A percentile compares a stretch with the other conserved stretches of the same genome.
phyloP scores from a whole-genome alignment of 2,797 vertebrate genomes.

The Microcaecilia unicolor region DNA sequence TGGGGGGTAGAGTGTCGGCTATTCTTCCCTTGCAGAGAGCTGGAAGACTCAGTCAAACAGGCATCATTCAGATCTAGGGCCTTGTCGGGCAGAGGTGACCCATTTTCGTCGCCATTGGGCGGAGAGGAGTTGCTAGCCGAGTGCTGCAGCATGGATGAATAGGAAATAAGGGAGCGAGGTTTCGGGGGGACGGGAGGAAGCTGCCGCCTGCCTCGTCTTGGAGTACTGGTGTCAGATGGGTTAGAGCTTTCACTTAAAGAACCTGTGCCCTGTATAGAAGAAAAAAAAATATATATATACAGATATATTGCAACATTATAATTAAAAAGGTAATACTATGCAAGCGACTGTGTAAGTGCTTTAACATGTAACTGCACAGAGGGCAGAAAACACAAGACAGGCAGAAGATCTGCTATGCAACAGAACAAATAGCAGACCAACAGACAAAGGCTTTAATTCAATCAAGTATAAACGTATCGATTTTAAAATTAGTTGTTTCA shows the following conservation, averaged over 20 bases:
- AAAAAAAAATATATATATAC: no score
- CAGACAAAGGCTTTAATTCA: no score
- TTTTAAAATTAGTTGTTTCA: no score
- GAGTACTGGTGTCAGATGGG: constrained; percentile 77
- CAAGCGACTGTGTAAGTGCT: no score
- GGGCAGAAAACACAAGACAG: no score
- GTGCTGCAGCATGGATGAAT: constrained; percentile 76
- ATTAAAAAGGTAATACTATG: no score
- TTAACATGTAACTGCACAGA: no score
- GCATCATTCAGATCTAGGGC: constrained; percentile 36
- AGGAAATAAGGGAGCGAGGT: constrained; percentile 88
- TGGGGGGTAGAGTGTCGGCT: constrained; percentile 76
- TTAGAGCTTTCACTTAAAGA: constrained; percentile 74
- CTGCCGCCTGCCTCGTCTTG: constrained; percentile 79
- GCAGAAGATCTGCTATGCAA: no score
- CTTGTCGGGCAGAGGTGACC: constrained; percentile 49
- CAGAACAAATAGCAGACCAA: no score
- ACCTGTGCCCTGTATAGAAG: no score
- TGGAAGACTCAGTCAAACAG: constrained; percentile 49
- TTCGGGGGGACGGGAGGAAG: constrained; percentile 87
- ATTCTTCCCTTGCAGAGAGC: constrained; percentile 43
- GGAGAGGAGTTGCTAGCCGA: constrained; percentile 51
- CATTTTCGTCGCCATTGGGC: constrained; percentile 51
- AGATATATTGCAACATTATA: no score
- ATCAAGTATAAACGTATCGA: no score